Conservation (phyloP, 2,888 invertebrate species). For the Hypomecis atomaria region DNA sequence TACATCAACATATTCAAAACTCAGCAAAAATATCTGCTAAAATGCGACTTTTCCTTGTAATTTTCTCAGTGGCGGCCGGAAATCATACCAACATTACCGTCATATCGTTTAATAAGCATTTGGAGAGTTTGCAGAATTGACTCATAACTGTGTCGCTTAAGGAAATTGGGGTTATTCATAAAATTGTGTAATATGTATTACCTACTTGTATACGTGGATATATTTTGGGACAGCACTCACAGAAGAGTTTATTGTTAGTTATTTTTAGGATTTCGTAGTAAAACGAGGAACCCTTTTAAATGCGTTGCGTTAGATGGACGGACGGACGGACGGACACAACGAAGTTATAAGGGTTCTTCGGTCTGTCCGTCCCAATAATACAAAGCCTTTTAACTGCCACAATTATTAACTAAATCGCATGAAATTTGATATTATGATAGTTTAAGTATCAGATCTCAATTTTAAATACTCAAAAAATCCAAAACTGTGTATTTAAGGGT, state of each 20-base stretch:
- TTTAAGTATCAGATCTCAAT: too few relatives aligned
- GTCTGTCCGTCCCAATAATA: too few relatives aligned
- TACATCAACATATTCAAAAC: constrained; percentile 5
- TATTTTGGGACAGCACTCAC: not conserved
- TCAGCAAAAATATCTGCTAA: constrained; percentile 34
- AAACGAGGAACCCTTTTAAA: too few relatives aligned
- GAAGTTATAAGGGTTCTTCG: too few relatives aligned
- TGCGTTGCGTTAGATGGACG: too few relatives aligned
- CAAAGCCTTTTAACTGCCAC: too few relatives aligned
- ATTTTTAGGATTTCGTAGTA: not conserved
- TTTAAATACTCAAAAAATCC: too few relatives aligned
- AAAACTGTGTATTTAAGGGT: too few relatives aligned
- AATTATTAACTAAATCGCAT: too few relatives aligned
- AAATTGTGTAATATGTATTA: not conserved
- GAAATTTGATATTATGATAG: too few relatives aligned
- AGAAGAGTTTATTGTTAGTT: not conserved
- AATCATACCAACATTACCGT: constrained; percentile 29
- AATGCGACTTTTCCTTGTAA: constrained; percentile 42
- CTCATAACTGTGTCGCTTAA: constrained; percentile 40
- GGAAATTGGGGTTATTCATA: constrained; percentile 44
- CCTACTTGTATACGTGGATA: not conserved
- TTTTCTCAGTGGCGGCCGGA: constrained; percentile 33
- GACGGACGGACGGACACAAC: too few relatives aligned
- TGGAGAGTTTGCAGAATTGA: constrained; percentile 44
- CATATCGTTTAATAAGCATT: constrained; percentile 37